phyloP scores from a whole-genome alignment of 2,113 vertebrate genomes.

The Toxotes chatareus region DNA sequence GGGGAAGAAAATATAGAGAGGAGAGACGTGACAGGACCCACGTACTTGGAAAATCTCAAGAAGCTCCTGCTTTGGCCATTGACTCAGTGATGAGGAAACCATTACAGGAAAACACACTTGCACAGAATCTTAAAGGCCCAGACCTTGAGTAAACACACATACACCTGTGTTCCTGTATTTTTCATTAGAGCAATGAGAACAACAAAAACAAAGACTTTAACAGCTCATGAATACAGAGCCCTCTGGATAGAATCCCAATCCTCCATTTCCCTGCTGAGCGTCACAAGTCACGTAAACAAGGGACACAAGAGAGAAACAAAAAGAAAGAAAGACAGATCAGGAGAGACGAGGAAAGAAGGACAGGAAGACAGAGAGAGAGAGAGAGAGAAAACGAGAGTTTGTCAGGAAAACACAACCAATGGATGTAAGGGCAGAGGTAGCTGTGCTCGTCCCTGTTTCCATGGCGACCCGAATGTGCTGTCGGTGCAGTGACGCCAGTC shows the following conservation, averaged over 20 bases:
- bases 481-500: conserved; percentile 78
- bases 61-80: not conserved
- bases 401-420: conserved; percentile 55
- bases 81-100: not conserved
- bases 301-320: not conserved
- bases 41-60: conserved; percentile 10
- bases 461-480: conserved; percentile 81
- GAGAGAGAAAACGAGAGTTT: conserved; percentile 37
- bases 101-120: not conserved
- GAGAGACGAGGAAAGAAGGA: not conserved
- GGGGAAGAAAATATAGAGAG: not conserved
- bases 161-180: conserved; percentile 6
- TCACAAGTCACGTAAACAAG: conserved; percentile 38
- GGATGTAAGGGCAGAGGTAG: conserved; percentile 74
- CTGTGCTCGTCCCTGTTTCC: conserved; percentile 82
- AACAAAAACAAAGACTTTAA: conserved; percentile 6
- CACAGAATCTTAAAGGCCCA: not conserved
- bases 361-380: not conserved
- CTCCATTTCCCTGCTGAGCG: conserved; percentile 35
- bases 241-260: conserved; percentile 23
- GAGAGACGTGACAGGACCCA: conserved; percentile 16
- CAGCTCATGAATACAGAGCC: conserved; percentile 5
- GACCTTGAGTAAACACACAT: not conserved
- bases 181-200: conserved; percentile 27
- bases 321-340: not conserved